Conservation (phyloP, 2,797 vertebrate genomes). For the Iguana delicatissima region DNA sequence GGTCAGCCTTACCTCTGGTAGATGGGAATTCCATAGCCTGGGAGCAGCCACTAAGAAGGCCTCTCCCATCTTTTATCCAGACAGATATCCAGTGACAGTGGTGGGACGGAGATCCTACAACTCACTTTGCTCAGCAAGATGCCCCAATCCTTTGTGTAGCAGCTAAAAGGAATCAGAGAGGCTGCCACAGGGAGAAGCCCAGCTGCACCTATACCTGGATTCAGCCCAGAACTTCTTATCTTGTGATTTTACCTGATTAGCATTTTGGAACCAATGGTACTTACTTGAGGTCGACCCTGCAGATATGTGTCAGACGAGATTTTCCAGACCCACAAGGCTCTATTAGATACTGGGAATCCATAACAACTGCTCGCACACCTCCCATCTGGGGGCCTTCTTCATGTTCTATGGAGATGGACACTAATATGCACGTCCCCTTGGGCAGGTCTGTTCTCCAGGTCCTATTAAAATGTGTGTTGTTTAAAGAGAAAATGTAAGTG, state of each 20-base stretch:
- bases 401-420: constrained; percentile 91
- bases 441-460: constrained; percentile 95
- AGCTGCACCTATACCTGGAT: not conserved
- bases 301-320: constrained; percentile 94
- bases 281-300: constrained; percentile 95
- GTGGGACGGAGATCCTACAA: no score
- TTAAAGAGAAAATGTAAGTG: not conserved
- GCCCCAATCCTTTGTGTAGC: no score
- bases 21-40: no score
- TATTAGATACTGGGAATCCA: constrained; percentile 94
- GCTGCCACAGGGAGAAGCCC: no score
- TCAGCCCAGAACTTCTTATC: not conserved
- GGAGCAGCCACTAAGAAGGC: no score
- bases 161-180: no score
- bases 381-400: constrained; percentile 89
- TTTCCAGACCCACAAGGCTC: constrained; percentile 97
- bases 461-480: constrained; percentile 75
- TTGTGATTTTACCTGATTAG: not conserved
- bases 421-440: constrained; percentile 92
- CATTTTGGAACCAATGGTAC: constrained; percentile 57
- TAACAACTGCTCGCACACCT: constrained; percentile 88
- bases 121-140: no score
- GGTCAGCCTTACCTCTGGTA: no score
- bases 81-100: no score
- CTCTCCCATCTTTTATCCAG: no score